These are phyloP conservation scores for Phaetusa simplex DNA, from an alignment of 2,113 vertebrate genomes.

Conservation along the genomic window DNA sequence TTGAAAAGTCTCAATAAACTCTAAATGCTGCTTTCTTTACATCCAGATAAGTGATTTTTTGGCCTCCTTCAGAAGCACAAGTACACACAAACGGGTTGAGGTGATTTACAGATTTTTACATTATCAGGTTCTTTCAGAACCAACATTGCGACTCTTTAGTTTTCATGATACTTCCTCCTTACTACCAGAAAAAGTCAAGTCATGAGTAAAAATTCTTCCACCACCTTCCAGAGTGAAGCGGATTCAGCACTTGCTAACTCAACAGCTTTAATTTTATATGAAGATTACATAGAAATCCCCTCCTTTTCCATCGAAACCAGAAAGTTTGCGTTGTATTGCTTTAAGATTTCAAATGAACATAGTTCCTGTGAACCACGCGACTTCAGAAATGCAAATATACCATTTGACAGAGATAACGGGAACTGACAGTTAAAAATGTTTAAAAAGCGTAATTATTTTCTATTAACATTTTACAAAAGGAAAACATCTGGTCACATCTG, in stretches of 20 bases:
- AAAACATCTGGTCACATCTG: background rate
- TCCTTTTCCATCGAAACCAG: background rate
- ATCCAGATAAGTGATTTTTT: background rate
- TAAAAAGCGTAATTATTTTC: background rate
- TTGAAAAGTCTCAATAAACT: background rate
- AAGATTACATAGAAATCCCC: background rate
- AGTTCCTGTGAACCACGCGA: background rate
- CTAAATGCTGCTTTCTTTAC: background rate
- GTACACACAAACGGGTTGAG: background rate
- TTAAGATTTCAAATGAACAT: rapidly evolving
- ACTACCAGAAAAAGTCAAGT: background rate
- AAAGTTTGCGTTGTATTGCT: background rate
- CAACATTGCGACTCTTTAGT: background rate
- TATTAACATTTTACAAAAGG: background rate
- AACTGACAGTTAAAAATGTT: background rate
- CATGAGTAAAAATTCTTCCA: background rate
- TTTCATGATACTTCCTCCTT: background rate
- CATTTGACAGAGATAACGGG: background rate
- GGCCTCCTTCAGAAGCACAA: background rate
- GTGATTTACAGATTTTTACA: background rate
- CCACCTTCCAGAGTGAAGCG: background rate
- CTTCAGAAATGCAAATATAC: background rate
- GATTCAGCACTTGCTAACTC: background rate
- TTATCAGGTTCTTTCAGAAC: background rate
- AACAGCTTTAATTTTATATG: background rate